Percentiles rank a stretch among this genome's conserved stretches.
Evolutionary conservation across 2,888 invertebrate species (phyloP).

Genomic region (Iselma pallidipennis): DNA sequence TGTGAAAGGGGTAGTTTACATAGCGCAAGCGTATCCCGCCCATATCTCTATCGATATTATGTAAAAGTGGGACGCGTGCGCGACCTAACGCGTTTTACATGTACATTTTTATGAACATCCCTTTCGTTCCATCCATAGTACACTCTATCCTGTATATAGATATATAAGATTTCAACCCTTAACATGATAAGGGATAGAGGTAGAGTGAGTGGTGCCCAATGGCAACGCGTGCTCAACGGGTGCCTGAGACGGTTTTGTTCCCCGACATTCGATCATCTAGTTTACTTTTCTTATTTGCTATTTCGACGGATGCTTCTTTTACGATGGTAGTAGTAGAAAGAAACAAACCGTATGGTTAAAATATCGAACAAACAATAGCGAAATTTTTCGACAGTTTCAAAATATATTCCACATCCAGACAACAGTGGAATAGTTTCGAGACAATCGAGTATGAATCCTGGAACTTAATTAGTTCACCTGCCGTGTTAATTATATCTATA

Average conservation of each 20-base stretch:
- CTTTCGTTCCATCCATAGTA: conserved; percentile 41
- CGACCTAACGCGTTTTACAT: conserved; percentile 54
- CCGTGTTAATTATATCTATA: conserved; percentile 10
- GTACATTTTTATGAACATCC: conserved; percentile 54
- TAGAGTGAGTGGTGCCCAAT: conserved; percentile 53
- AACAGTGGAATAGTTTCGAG: too few relatives aligned
- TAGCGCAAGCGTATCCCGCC: conserved; percentile 53
- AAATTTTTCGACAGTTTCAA: background rate
- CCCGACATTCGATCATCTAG: conserved; percentile 45
- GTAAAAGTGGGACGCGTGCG: conserved; percentile 54
- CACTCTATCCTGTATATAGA: conserved; percentile 15
- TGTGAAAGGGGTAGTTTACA: conserved; percentile 51
- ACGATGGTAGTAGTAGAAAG: background rate
- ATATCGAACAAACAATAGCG: background rate
- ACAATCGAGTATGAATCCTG: too few relatives aligned
- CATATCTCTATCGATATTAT: conserved; percentile 56
- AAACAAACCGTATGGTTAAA: background rate
- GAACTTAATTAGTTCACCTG: conserved; percentile 9
- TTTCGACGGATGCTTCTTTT: conserved; percentile 16
- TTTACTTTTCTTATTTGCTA: conserved; percentile 45
- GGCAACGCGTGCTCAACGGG: conserved; percentile 48
- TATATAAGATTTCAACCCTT: conserved; percentile 53
- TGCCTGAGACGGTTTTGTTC: conserved; percentile 37
- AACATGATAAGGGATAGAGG: conserved; percentile 20
- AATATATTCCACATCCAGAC: background rate